These are phyloP conservation scores for Ailurus styani DNA, from an alignment of 2,113 vertebrate genomes.

Conservation along the genomic window DNA sequence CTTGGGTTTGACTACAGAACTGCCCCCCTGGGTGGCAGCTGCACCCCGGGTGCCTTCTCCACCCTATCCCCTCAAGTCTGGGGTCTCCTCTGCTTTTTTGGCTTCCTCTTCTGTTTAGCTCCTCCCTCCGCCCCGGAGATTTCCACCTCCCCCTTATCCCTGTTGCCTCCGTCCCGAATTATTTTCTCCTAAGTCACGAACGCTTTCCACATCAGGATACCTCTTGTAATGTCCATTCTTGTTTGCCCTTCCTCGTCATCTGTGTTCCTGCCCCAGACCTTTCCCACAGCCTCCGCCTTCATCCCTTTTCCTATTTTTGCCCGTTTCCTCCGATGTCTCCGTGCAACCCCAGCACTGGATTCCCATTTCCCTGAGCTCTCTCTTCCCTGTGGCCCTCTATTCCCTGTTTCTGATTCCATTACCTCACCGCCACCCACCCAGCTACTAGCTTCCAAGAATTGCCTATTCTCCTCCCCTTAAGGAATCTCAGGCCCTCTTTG, in stretches of 20 bases:
- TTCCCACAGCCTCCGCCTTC: not conserved
- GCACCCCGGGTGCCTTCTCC: conserved; percentile 2
- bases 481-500: not conserved
- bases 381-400: not conserved
- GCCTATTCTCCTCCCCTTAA: not conserved
- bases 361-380: not conserved
- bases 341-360: not conserved
- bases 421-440: not conserved
- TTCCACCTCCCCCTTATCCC: not conserved
- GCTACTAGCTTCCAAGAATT: not conserved
- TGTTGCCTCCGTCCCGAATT: conserved; percentile 7
- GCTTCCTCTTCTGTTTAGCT: conserved; percentile 49
- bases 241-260: not conserved
- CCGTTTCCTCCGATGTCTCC: not conserved
- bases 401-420: conserved; percentile 13
- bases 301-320: not conserved
- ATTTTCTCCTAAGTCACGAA: not conserved
- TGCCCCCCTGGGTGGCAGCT: conserved; percentile 34
- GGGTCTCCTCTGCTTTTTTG: conserved; percentile 36
- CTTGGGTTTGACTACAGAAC: conserved; percentile 40
- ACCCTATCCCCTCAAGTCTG: not conserved
- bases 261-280: not conserved
- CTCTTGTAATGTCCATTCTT: not conserved
- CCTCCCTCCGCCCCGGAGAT: conserved; percentile 57
- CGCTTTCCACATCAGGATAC: not conserved